These are phyloP conservation scores for Motacilla alba DNA, from an alignment of 2,113 vertebrate genomes.

Conservation along the genomic window DNA sequence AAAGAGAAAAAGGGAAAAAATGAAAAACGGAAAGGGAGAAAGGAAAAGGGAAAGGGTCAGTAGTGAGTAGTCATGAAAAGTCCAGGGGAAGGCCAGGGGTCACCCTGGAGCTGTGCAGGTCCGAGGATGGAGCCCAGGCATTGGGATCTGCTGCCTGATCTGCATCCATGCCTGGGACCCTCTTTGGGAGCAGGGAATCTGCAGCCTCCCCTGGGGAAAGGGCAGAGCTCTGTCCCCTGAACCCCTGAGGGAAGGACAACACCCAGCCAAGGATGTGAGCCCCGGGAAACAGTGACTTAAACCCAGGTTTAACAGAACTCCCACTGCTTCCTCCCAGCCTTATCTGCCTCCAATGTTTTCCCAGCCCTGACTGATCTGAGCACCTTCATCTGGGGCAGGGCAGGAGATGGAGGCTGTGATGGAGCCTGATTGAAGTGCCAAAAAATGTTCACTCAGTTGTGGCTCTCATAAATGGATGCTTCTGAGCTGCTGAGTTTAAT, in stretches of 20 bases:
- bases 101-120: neutral
- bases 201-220: neutral
- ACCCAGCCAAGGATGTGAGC: neutral
- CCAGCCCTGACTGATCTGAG: neutral
- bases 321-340: neutral
- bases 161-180: rapidly evolving
- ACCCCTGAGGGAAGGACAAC: neutral
- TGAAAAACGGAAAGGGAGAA: rapidly evolving
- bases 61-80: neutral
- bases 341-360: neutral
- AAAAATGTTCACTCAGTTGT: neutral
- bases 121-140: rapidly evolving
- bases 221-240: neutral
- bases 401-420: neutral
- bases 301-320: neutral
- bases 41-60: neutral
- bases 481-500: neutral
- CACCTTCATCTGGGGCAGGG: rapidly evolving
- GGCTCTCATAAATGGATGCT: neutral
- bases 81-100: neutral
- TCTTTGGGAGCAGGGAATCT: rapidly evolving
- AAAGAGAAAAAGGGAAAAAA: too few relatives aligned
- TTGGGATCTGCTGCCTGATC: neutral
- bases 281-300: neutral
- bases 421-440: neutral